Percentiles rank a stretch among this genome's conserved stretches.
phyloP scores from a whole-genome alignment of 2,888 invertebrate genomes.

The Polydrusus tereticollis region DNA sequence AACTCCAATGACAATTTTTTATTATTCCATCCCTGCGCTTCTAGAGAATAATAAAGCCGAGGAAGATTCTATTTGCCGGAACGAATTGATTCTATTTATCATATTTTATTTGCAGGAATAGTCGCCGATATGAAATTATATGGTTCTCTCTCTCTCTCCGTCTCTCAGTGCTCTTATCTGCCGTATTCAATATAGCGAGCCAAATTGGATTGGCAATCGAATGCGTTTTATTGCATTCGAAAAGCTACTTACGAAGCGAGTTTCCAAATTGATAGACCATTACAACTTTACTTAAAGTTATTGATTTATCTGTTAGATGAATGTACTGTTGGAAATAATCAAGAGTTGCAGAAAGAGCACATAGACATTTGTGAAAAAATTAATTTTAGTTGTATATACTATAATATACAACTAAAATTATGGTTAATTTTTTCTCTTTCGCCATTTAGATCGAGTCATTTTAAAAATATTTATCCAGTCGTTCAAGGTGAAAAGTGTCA shows the following conservation, averaged over 20 bases:
- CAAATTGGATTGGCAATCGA: slow-evolving; percentile 34
- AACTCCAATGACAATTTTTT: background rate
- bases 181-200: slow-evolving; percentile 18
- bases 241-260: slow-evolving; percentile 25
- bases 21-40: slow-evolving; percentile 35
- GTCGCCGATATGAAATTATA: slow-evolving; percentile 54
- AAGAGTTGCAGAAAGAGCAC: too few species aligned
- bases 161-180: slow-evolving; percentile 31
- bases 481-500: too few species aligned
- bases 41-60: slow-evolving; percentile 26
- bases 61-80: slow-evolving; percentile 65
- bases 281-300: slow-evolving; percentile 1
- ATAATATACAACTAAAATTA: too few species aligned
- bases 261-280: slow-evolving; percentile 14
- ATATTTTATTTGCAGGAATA: slow-evolving; percentile 58
- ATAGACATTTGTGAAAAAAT: too few species aligned
- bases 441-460: too few species aligned
- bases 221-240: slow-evolving; percentile 23
- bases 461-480: too few species aligned
- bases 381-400: too few species aligned
- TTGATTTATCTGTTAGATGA: background rate
- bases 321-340: too few species aligned
- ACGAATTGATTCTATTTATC: slow-evolving; percentile 68
- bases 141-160: background rate
- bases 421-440: too few species aligned